Evolutionary conservation across 2,888 invertebrate genomes (phyloP), one percentile per base, ranked within the genome.

Genomic region (Pyrrhosoma nymphula): DNA sequence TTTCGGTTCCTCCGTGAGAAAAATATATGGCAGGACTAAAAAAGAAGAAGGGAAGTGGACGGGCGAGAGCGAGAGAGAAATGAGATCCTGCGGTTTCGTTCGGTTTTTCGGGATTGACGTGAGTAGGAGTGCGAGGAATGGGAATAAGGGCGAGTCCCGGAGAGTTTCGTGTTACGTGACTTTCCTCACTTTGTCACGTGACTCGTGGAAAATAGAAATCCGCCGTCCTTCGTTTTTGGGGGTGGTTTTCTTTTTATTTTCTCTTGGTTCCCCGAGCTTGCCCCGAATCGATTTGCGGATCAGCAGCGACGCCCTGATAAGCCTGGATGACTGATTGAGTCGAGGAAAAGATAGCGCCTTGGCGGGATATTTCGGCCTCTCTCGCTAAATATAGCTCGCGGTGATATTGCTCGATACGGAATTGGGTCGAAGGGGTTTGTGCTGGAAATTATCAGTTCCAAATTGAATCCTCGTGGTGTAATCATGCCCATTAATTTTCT

Each of bases 151-250:
- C 82, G 82, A 35, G 82, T 35, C 82, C 82, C 35, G 10, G 14
- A 10, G 16, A 35, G 69, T 23, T 26, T 69, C 69, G 23, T 69
- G 26, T 82, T 82, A 35, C 82, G 82, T 82, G 82, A 82, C 82
- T 82, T 26, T 35, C 35, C 82, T 82, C 82, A 16, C 82, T 82
- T 82, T 82, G 82, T 82, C 82, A 82, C 82, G 82, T 82, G 82
- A 82, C 82, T 2, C 82, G 82, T 82, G 82, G 20, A 35, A 82
- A 82, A 35, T 82, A 35, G 47, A 47, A 82, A 35, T 82, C 35
- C 82, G 30, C 82, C 35, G 30, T 30, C 35, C 4, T 30, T 23
- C 35, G 30, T 82, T 82, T 60, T 60, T 4, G 16, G 16, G 18
- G 2, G 18, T 60, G 16, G 16, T 20, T 60, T 60, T 60, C 56